Evolutionary conservation across 2,113 vertebrate genomes (phyloP).

Genomic region (Phyllostomus discolor): DNA sequence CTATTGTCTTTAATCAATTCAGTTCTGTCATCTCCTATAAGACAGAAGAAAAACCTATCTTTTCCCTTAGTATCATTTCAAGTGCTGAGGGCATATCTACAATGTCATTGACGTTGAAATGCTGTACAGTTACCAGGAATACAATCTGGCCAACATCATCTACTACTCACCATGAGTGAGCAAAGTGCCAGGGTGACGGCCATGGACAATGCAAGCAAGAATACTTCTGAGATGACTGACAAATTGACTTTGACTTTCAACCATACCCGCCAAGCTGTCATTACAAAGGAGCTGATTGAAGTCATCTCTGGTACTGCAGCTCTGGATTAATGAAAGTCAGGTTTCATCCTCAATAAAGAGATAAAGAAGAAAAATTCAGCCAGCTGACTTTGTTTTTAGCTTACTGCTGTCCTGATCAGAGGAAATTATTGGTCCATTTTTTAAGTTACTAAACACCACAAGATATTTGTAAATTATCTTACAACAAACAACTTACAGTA

Average conservation of each 20-base stretch:
- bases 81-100: constrained; percentile 92
- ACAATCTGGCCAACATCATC: constrained; percentile 91
- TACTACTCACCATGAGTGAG: constrained; percentile 91
- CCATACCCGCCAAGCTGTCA: constrained; percentile 95
- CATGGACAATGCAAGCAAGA: constrained; percentile 98
- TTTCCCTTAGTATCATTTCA: constrained; percentile 88
- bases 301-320: constrained; percentile 98
- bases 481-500: not conserved
- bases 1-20: constrained; percentile 92
- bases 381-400: not conserved
- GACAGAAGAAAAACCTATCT: constrained; percentile 89
- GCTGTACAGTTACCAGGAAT: constrained; percentile 97
- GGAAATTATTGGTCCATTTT: not conserved
- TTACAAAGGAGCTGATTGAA: constrained; percentile 98
- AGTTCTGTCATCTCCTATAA: constrained; percentile 98
- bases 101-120: constrained; percentile 96
- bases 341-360: not conserved
- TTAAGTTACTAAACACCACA: not conserved
- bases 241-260: constrained; percentile 97
- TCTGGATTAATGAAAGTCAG: constrained; percentile 73
- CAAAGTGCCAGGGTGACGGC: constrained; percentile 97
- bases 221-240: constrained; percentile 97
- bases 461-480: not conserved
- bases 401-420: not conserved
- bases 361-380: not conserved